Evolutionary conservation across 2,888 invertebrate genomes (phyloP), one percentile per base, ranked within the genome.

Genomic region (Platerodrilus igneus): DNA sequence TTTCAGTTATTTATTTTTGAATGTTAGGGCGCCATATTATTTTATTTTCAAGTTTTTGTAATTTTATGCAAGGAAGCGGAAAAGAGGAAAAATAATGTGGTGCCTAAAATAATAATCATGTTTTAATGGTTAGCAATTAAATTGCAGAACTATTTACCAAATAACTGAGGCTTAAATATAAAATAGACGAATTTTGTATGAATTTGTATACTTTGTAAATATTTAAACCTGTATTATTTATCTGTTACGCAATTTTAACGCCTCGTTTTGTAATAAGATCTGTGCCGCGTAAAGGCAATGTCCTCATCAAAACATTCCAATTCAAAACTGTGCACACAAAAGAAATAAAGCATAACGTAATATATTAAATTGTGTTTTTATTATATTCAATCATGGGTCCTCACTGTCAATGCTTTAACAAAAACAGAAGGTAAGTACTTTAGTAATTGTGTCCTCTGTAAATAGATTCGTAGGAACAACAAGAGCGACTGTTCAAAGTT

Each of bases 241-340:
- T 49, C 52, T 55, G 50, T 47, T 49, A 47, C 35, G 34, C 36
- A 43, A 34, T 38, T 37, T 46, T 42, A 49, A 30, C 39, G 58
- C 58, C 57, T 60, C 60, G 54, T 48, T 53, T 58, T 60, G 56
- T 60, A 58, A 55, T 58, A 59, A 64, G 64, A 66, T 64, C 64
- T 64, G 66, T 64, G 63, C 62, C 59, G 56, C 56, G 53, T 49
- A 47, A 47, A 50, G 52, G 52, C 53, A 55, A 47, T 60, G 60
- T 62, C 60, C 60, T 62, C 58, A 58, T 52, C 54, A 60, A 62
- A 60, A 66, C 66, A 66, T 66, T 66, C 66, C 66, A 64, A 60
- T 58, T 59, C 56, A 54, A 56, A 57, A 59, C 54, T 46, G 53
- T 51, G 56, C 59, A 60, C 60, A 62, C 58, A 60, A 63, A 63